Base-by-base conservation (phyloP, 2,888 invertebrate genomes). In the Lithophane socia region DNA sequence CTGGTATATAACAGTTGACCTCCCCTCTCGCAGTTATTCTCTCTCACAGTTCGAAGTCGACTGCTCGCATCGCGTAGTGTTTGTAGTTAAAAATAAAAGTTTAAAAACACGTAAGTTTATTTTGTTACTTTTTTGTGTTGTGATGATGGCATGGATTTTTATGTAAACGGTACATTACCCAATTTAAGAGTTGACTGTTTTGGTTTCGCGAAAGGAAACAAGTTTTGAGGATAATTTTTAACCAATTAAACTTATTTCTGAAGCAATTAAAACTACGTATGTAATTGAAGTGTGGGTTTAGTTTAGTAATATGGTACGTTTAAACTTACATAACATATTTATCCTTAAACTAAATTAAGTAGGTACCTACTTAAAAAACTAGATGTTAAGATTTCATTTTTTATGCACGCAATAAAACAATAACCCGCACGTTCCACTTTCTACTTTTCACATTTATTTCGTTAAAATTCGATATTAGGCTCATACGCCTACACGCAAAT, bases 11-110 rank as follows among this genome's bases (percentile, higher is more conserved):
- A 91, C 87, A 77, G 80, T 87, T 89, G 88, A 80, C 84, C 91
- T 92, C 94, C 93, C 92, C 92, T 91, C 92, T 88, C 88, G 81
- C 85, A 89, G 88, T 89, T 93, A 94, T 91, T 92, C 92, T 80
- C 90, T 90, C 85, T 79, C 83, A 82, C 75, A 82, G 86, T 80
- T 77, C 80, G 88, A 90, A 85, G 89, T 86, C 88, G 88, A 84
- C 85, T 80, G 89, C 85, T 88, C 92, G 91, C 84, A 29, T 80
- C 86, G 90, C 85, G 90, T 82, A 64, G 84, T 87, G 81, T 87
- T 87, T 86, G 79, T 83, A 83, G 47, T 80, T 78, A 83, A 89
- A 89, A 89, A 60, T 75, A 87, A 75, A 77, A 82, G 85, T 74
- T 83, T 86, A 81, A 87, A 56, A 87, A 90, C 90, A 90, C 86